These are phyloP conservation scores for Sylvia borin DNA, from an alignment of 2,797 vertebrate genomes.

Conservation along the genomic window DNA sequence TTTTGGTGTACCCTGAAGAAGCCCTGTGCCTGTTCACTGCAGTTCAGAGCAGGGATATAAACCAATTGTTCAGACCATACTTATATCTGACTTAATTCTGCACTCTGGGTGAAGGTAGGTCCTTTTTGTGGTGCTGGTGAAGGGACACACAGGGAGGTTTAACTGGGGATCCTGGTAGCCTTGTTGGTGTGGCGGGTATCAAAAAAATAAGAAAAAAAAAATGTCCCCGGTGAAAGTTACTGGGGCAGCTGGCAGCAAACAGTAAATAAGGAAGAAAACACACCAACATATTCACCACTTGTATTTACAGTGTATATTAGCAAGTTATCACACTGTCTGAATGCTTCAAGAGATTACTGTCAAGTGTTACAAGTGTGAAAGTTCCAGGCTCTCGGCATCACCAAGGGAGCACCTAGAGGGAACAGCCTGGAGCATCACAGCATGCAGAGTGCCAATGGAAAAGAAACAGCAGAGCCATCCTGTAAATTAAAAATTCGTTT, in stretches of 20 bases:
- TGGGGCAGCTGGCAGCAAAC: not conserved
- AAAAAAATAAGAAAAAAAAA: not conserved
- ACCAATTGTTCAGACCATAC: not conserved
- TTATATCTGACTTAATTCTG: not conserved
- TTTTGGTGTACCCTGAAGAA: not conserved
- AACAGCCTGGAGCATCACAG: not conserved
- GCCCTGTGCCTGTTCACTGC: not conserved
- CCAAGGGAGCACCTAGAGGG: not conserved
- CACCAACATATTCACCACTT: not conserved
- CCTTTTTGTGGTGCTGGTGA: not conserved
- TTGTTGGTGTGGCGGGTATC: not conserved
- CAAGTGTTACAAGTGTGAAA: constrained; percentile 72
- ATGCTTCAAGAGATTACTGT: constrained; percentile 67
- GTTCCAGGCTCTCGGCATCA: not conserved
- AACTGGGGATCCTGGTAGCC: not conserved
- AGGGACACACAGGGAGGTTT: not conserved
- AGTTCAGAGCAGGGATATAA: not conserved
- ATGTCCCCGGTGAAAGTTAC: not conserved
- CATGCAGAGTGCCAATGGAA: not conserved
- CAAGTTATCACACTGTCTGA: constrained; percentile 64
- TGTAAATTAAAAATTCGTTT: not conserved
- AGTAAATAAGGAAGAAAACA: constrained; percentile 42
- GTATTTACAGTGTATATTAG: constrained; percentile 71
- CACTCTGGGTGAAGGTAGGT: not conserved
- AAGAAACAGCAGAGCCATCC: not conserved